Evolutionary conservation across 2,888 invertebrate genomes (phyloP).

Genomic region (Timema cristinae): DNA sequence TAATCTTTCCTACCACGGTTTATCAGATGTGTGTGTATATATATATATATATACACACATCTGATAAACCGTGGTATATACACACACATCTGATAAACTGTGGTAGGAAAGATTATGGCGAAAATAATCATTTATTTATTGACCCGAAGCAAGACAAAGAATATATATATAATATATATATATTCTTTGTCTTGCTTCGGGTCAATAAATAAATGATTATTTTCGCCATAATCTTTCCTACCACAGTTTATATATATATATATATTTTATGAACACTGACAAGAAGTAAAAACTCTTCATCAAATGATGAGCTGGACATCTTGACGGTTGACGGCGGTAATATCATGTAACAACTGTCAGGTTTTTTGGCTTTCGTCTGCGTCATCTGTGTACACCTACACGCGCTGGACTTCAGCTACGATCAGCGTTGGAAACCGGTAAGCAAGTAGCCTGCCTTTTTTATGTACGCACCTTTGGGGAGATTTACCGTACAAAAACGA

Average conservation of each 20-base stretch:
- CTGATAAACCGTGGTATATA: constrained; percentile 8
- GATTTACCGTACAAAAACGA: too few species aligned
- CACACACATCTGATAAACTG: too few species aligned
- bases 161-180: too few species aligned
- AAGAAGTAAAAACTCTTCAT: neutral
- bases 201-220: neutral
- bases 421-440: neutral
- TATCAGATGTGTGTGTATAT: too few species aligned
- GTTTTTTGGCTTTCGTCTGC: neutral
- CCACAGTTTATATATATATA: constrained; percentile 2
- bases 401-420: neutral
- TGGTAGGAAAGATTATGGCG: neutral
- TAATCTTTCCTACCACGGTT: neutral
- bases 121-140: neutral
- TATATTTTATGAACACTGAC: neutral
- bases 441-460: constrained; percentile 4
- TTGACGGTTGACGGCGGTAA: neutral
- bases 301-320: neutral
- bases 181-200: neutral
- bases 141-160: constrained; percentile 1
- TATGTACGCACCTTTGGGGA: neutral
- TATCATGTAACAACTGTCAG: neutral
- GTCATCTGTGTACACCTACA: neutral
- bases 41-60: too few species aligned
- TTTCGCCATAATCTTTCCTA: neutral